Evolutionary conservation across 2,888 invertebrate species (phyloP).

Genomic region (Catocala nupta): DNA sequence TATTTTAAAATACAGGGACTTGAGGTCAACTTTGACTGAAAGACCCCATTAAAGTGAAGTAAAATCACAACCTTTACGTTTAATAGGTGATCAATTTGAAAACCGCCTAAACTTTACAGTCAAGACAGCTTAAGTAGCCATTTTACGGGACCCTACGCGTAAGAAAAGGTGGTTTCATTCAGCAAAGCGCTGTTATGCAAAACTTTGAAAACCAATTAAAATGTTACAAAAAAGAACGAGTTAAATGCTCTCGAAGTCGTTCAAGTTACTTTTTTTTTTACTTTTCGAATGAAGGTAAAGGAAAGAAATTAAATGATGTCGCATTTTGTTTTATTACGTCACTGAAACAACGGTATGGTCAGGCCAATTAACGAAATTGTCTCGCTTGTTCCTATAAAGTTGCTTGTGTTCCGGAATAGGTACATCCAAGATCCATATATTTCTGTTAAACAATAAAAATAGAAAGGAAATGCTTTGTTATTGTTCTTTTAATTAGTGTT

Average conservation of each 20-base stretch:
- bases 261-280: constrained; percentile 9
- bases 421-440: no score
- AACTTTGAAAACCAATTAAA: constrained; percentile 24
- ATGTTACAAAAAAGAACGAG: constrained; percentile 15
- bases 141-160: not conserved
- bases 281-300: constrained; percentile 4
- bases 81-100: no score
- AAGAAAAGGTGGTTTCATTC: constrained; percentile 12
- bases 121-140: constrained; percentile 1
- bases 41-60: no score
- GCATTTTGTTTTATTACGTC: constrained; percentile 3
- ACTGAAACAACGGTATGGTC: constrained; percentile 1
- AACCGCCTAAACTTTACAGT: no score
- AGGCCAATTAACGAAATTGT: not conserved
- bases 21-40: no score
- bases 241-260: constrained; percentile 10
- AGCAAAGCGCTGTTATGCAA: constrained; percentile 10
- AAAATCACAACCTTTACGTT: no score
- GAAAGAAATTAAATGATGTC: not conserved
- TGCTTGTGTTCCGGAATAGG: no score
- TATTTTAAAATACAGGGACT: no score
- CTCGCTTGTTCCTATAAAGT: not conserved
- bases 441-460: no score
- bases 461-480: no score
- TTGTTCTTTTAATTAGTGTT: no score